Evolutionary conservation across 2,113 vertebrate species (phyloP).

Genomic region (Pygoscelis antarcticus): DNA sequence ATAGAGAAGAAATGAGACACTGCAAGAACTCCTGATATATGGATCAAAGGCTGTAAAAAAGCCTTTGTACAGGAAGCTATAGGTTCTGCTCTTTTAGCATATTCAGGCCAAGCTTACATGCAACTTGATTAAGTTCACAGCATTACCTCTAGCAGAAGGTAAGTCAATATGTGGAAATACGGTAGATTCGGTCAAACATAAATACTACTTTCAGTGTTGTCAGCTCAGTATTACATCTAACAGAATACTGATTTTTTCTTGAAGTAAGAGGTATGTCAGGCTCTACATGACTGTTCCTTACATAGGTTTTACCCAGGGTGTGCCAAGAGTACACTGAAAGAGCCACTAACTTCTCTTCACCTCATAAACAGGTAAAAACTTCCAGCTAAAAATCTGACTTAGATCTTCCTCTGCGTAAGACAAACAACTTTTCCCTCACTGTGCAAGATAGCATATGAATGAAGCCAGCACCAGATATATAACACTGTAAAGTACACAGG

Average conservation of each 20-base stretch:
- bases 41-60: background rate
- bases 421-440: background rate
- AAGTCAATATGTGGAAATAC: background rate
- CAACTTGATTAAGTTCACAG: background rate
- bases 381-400: background rate
- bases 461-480: background rate
- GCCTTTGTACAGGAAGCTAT: background rate
- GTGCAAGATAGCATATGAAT: background rate
- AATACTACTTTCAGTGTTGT: background rate
- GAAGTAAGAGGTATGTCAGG: background rate
- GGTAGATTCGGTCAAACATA: background rate
- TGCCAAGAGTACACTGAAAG: background rate
- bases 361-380: background rate
- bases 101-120: background rate
- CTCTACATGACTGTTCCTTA: background rate
- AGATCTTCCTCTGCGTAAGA: background rate
- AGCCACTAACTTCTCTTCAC: background rate
- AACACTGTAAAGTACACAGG: rapidly evolving
- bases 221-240: background rate
- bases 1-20: background rate
- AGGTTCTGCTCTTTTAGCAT: background rate
- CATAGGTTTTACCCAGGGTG: rapidly evolving
- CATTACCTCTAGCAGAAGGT: background rate
- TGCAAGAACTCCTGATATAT: background rate
- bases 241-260: background rate